Base-by-base conservation (phyloP, 2,113 vertebrate genomes). In the Pogonocichla stellata region DNA sequence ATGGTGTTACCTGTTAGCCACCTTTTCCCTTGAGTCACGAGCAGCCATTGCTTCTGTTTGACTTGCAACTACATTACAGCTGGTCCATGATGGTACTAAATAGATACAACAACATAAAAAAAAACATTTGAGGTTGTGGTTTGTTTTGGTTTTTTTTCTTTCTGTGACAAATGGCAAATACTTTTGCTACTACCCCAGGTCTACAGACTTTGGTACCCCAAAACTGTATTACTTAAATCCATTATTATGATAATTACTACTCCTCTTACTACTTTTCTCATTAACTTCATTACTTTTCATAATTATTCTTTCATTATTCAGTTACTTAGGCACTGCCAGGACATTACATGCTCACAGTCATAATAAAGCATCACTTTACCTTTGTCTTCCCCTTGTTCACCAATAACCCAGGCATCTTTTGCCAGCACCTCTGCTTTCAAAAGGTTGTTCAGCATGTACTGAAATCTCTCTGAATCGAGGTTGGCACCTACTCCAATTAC, bases 401-500 rank as follows among this genome's bases (percentile, higher is more conserved):
- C 99, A 62, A 99, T 96, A 94, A 99, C 95, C 99, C 99, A 99
- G 48, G 98, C 98, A 65, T 97, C 97, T 95, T 98, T 98, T 70
- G 97, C 98, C 13, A 97, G 94, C 66, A 97, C 97, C 45, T 98
- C 91, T 54, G 95, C 93, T 95, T 98, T 97, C 83, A 99, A 96
- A 74, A 98, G 92, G 24, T 98, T 98, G 72, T 97, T 94, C 92
- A 99, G 94, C 67, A 98, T 75, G 60, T 98, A 98, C 47, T 98
- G 98, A 34, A 99, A 98, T 67, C 99, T 98, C 95, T 98, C 98
- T 0, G 99, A 99, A 88, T 99, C 99, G 91, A 99, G 98, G 94
- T 99, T 99, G 94, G 99, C 99, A 40, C 99, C 99, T 31, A 98
- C 98, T 83, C 99, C 99, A 10, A 99, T 98, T 91, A 99, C 99